Base-by-base conservation (phyloP, 2,888 invertebrate species). In the Luperina nickerlii region DNA sequence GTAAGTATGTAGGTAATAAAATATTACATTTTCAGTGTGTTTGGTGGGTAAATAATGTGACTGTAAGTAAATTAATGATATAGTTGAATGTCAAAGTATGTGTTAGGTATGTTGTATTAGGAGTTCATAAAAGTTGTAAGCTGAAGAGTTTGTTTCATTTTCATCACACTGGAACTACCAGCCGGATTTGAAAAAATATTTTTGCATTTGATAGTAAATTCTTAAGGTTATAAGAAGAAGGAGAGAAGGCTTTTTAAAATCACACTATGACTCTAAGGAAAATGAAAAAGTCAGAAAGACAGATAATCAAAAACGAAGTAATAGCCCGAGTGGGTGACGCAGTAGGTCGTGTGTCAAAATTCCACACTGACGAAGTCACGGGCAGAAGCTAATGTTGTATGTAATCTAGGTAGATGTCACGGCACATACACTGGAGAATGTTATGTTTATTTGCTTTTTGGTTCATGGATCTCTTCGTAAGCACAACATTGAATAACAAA, bases 61-160 rank as follows among this genome's bases (percentile, higher is more conserved):
- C 32, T 24, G 2, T 27, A 20, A 70, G 15, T 18, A 70, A 20
- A 80, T 82, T 51, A 75, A 83, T 67, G 6, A 60, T 48, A 48
- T 4, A 45, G 18, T 57, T 51, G 57, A 5, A 42, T 66, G 38
- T 51, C 48, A 20, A 66, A 68, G 38, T 20, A 27, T 20, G 6
- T 48, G n/a, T n/a, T 38, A 57, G 11, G 18, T 20, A 1, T 48
- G n/a, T 51, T 74, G 75, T 42, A 27, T 45, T 11, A 11, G 6
- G 3, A 24, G 13, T 38, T 38, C 7, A 7, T 66, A 38, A 24
- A 38, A 66, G 0, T 7, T 38, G 24, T 13, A 27, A 27, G 3
- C 62, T 18, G 27, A 63, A 63, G 18, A 63, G 62, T 27, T 15
- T 27, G 15, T 62, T 62, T 62, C 3, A 24, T 7, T 62, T 62